Conservation (phyloP, 2,113 vertebrate species). For the Falcunculus frontatus region DNA sequence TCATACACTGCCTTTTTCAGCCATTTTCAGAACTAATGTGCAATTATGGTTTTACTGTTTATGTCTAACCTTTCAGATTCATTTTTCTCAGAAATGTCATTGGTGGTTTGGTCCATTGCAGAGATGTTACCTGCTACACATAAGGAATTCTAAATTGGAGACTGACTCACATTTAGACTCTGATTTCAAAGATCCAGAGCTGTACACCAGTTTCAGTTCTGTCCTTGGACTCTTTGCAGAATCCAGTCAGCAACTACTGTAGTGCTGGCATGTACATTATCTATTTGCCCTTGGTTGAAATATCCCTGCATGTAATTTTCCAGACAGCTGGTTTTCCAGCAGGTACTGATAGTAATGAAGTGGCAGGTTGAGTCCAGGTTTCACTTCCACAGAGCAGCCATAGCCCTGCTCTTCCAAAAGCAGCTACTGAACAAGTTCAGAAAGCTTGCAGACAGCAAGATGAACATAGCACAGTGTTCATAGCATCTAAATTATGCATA, state of each 20-base stretch:
- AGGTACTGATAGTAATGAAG: not conserved
- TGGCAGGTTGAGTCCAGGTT: not conserved
- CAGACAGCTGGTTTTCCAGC: not conserved
- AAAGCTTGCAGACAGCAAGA: not conserved
- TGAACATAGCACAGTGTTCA: not conserved
- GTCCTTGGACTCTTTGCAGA: not conserved
- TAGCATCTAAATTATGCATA: slow-evolving; percentile 37
- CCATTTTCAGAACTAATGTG: not conserved
- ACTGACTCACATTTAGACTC: not conserved
- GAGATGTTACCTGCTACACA: not conserved
- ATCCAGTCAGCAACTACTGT: not conserved
- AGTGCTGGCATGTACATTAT: not conserved
- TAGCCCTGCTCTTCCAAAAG: not conserved
- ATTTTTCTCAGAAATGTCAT: not conserved
- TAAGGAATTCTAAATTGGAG: not conserved
- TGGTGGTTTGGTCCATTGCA: not conserved
- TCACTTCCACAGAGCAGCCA: not conserved
- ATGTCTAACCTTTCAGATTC: not conserved
- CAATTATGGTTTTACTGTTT: not conserved
- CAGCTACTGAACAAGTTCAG: not conserved
- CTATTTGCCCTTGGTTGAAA: not conserved
- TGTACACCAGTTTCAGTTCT: not conserved
- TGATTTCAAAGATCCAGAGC: not conserved
- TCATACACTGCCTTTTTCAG: not conserved
- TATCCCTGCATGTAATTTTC: not conserved